These are phyloP conservation scores for Diploptera punctata DNA, from an alignment of 2,888 invertebrate species.

Conservation along the genomic window DNA sequence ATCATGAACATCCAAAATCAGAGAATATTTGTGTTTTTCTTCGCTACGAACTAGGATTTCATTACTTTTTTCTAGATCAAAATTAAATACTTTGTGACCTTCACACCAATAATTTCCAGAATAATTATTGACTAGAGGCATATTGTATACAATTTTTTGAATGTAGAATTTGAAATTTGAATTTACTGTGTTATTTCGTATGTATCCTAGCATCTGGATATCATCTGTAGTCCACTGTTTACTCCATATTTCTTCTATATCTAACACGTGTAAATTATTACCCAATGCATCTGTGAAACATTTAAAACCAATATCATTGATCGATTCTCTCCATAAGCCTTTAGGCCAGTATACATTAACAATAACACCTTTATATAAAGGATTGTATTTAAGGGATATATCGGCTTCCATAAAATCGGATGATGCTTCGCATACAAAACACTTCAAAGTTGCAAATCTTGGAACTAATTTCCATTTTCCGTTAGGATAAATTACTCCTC, in stretches of 20 bases:
- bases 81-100: slow-evolving; percentile 60
- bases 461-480: neutral
- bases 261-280: slow-evolving; percentile 58
- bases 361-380: neutral
- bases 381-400: neutral
- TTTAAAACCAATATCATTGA: slow-evolving; percentile 59
- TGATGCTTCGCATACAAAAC: slow-evolving; percentile 5
- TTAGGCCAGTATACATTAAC: slow-evolving; percentile 64
- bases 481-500: neutral
- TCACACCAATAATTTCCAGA: slow-evolving; percentile 72
- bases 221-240: slow-evolving; percentile 41
- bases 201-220: slow-evolving; percentile 41
- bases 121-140: slow-evolving; percentile 58
- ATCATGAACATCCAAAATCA: slow-evolving; percentile 49
- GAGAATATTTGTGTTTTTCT: slow-evolving; percentile 51
- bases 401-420: neutral
- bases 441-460: neutral
- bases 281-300: slow-evolving; percentile 67
- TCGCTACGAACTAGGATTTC: slow-evolving; percentile 59
- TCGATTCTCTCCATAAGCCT: slow-evolving; percentile 60
- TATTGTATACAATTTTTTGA: slow-evolving; percentile 58
- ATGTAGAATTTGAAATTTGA: slow-evolving; percentile 40
- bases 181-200: slow-evolving; percentile 45
- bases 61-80: slow-evolving; percentile 59
- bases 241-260: slow-evolving; percentile 54